Conservation (phyloP, 2,113 vertebrate genomes). For the Cyanistes caeruleus region DNA sequence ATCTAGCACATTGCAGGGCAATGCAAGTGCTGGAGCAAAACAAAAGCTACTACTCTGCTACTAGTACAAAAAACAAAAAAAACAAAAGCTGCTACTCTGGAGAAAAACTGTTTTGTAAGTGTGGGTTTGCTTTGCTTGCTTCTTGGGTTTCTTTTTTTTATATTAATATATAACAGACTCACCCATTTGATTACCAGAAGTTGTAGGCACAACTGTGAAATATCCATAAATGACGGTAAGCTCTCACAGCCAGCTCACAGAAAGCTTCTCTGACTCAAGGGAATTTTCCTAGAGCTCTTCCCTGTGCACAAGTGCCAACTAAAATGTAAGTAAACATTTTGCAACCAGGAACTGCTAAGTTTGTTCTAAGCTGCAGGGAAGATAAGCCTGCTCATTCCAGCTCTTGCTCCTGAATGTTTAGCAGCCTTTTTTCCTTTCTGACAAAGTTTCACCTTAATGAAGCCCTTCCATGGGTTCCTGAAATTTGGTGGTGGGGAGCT, state of each 20-base stretch:
- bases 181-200: not conserved
- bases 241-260: rapidly evolving
- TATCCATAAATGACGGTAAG: not conserved
- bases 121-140: not conserved
- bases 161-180: not conserved
- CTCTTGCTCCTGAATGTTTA: not conserved
- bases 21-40: not conserved
- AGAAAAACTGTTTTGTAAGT: not conserved
- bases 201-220: not conserved
- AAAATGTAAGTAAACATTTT: not conserved
- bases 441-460: not conserved
- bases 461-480: not conserved
- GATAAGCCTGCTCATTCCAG: not conserved
- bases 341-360: not conserved
- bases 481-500: not conserved
- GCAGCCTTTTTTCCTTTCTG: not conserved
- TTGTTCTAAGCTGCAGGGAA: not conserved
- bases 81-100: not conserved
- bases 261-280: not conserved
- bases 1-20: not conserved
- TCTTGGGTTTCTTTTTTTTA: not conserved
- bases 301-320: not conserved
- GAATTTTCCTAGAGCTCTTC: not conserved
- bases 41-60: too few species aligned
- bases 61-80: too few species aligned